A percentile compares a stretch with the other conserved stretches of the same genome.
These are phyloP conservation scores for Limonius californicus DNA, from an alignment of 1,140 invertebrate species.

Conservation along the genomic window DNA sequence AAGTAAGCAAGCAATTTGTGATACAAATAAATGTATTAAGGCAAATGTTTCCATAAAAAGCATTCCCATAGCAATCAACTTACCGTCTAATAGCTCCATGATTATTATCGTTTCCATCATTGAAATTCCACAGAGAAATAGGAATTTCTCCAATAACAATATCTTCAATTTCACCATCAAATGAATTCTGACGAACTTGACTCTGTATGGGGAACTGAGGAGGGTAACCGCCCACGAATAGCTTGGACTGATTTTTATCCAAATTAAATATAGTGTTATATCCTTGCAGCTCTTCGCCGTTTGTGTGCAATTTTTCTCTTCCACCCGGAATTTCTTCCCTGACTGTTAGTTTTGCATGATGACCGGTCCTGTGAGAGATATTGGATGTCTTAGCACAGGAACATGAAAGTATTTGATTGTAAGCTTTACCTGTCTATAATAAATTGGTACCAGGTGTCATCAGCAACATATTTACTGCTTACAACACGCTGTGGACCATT, in stretches of 20 bases:
- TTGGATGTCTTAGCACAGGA: too few relatives aligned
- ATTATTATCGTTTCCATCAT: slow-evolving; percentile 69
- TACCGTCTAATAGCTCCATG: slow-evolving; percentile 70
- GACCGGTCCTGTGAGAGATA: slow-evolving; percentile 72
- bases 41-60: too few relatives aligned
- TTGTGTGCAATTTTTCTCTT: slow-evolving; percentile 52
- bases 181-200: slow-evolving; percentile 66
- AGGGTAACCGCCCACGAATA: slow-evolving; percentile 89
- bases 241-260: slow-evolving; percentile 75
- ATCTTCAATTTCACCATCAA: slow-evolving; percentile 88
- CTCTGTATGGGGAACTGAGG: slow-evolving; percentile 62
- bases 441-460: slow-evolving; percentile 89
- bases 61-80: too few relatives aligned
- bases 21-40: slow-evolving; percentile 16
- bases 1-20: too few relatives aligned
- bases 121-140: slow-evolving; percentile 94
- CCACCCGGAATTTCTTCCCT: slow-evolving; percentile 67
- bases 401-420: too few relatives aligned
- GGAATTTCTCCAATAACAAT: slow-evolving; percentile 82
- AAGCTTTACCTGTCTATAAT: slow-evolving; percentile 77
- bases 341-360: slow-evolving; percentile 77
- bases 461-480: slow-evolving; percentile 70
- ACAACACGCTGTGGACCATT: slow-evolving; percentile 74
- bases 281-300: slow-evolving; percentile 63
- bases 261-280: slow-evolving; percentile 81